Percentiles rank a stretch among this genome's conserved stretches.
These are phyloP conservation scores for Oreonectes daqikongensis DNA, from an alignment of 2,797 vertebrate species.

Conservation along the genomic window DNA sequence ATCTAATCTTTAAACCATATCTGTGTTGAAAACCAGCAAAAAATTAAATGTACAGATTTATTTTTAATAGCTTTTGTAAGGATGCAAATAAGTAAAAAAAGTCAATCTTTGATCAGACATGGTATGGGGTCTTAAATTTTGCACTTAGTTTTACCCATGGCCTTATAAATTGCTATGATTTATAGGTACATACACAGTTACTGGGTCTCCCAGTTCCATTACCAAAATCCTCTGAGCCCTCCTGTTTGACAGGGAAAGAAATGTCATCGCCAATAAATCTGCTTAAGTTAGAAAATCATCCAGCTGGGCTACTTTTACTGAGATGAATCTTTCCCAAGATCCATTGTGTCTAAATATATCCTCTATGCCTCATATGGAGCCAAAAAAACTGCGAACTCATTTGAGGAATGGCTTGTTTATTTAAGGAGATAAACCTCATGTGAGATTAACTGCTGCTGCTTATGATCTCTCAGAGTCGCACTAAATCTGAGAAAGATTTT, in stretches of 20 bases:
- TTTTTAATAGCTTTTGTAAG: too few relatives aligned
- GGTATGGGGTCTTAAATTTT: not conserved
- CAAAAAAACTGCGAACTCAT: slow-evolving; percentile 20
- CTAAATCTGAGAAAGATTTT: not conserved
- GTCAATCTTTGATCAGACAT: not conserved
- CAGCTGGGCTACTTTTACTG: slow-evolving; percentile 31
- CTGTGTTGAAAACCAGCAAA: too few relatives aligned
- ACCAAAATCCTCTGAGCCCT: slow-evolving; percentile 26
- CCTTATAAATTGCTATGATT: slow-evolving; percentile 8
- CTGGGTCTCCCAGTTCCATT: slow-evolving; percentile 2
- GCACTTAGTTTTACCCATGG: not conserved
- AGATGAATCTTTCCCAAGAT: slow-evolving; percentile 13
- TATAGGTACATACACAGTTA: not conserved
- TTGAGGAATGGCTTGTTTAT: slow-evolving; percentile 39
- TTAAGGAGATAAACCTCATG: slow-evolving; percentile 27
- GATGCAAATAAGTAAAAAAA: not conserved
- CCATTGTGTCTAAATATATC: slow-evolving; percentile 38
- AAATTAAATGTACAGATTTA: too few relatives aligned
- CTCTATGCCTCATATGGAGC: slow-evolving; percentile 28
- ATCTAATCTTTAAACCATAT: not conserved
- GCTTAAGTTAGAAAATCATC: slow-evolving; percentile 18
- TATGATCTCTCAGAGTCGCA: slow-evolving; percentile 7
- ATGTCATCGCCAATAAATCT: slow-evolving; percentile 12
- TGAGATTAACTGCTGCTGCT: slow-evolving; percentile 34
- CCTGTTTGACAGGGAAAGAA: slow-evolving; percentile 9